Evolutionary conservation across 2,797 vertebrate species (phyloP).

Genomic region (Tragelaphus oryx): DNA sequence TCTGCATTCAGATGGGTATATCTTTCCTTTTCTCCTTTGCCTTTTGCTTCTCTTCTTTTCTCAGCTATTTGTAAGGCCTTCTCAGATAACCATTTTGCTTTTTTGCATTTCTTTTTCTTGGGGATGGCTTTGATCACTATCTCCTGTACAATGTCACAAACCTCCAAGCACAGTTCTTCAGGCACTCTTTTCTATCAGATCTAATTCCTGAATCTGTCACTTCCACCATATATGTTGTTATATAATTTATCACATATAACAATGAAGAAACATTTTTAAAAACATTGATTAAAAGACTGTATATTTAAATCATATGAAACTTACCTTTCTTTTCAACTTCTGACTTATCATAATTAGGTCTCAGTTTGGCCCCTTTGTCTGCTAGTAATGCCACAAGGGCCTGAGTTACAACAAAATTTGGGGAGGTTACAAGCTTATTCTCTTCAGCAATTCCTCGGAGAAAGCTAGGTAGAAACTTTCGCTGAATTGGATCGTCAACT

Average conservation of each 20-base stretch:
- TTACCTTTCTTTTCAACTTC: constrained; percentile 96
- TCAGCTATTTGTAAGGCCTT: neutral
- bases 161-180: neutral
- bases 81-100: neutral
- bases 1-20: neutral
- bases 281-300: neutral
- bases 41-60: neutral
- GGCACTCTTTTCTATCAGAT: neutral
- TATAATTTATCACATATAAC: constrained; percentile 10
- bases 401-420: constrained; percentile 98
- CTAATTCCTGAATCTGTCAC: neutral
- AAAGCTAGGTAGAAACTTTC: constrained; percentile 97
- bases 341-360: constrained; percentile 92
- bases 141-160: neutral
- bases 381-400: constrained; percentile 95
- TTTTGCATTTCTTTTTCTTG: neutral
- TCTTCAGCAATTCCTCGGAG: constrained; percentile 95
- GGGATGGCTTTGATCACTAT: neutral
- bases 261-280: constrained; percentile 36
- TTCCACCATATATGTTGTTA: neutral
- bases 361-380: constrained; percentile 94
- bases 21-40: neutral
- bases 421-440: constrained; percentile 96
- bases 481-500: constrained; percentile 96
- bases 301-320: constrained; percentile 59